phyloP scores from a whole-genome alignment of 2,113 vertebrate genomes.

The Ellobius talpinus region DNA sequence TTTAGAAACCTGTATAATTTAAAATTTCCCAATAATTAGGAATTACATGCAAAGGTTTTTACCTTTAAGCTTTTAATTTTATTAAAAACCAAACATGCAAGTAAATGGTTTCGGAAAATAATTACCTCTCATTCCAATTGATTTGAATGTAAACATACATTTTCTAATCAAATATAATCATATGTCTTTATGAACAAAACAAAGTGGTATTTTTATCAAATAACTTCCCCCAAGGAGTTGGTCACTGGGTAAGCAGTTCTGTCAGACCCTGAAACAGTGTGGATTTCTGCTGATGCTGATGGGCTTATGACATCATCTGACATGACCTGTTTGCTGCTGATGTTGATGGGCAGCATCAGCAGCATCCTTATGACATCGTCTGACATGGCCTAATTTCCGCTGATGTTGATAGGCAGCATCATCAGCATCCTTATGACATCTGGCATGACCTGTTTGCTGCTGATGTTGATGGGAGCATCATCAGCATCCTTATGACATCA shows the following conservation, averaged over 20 bases:
- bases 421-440: not conserved
- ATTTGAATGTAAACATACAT: not conserved
- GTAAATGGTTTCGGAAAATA: constrained; percentile 46
- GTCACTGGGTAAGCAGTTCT: not conserved
- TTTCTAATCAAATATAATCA: not conserved
- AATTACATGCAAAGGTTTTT: not conserved
- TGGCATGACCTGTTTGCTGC: no score
- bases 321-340: not conserved
- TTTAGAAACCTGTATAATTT: not conserved
- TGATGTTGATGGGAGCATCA: not conserved
- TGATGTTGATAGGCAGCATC: not conserved
- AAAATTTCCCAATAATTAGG: constrained; percentile 15
- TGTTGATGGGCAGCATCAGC: not conserved
- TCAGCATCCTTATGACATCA: not conserved
- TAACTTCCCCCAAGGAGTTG: not conserved
- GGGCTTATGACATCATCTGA: no score
- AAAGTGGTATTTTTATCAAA: constrained; percentile 10
- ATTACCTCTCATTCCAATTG: not conserved
- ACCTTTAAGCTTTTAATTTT: constrained; percentile 27
- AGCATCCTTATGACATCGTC: not conserved
- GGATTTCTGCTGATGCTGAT: not conserved
- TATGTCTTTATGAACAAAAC: not conserved
- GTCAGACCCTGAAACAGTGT: not conserved
- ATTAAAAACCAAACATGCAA: constrained; percentile 51
- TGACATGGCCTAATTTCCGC: not conserved